Evolutionary conservation across 2,113 vertebrate species (phyloP).

Genomic region (Hiodon tergisus): DNA sequence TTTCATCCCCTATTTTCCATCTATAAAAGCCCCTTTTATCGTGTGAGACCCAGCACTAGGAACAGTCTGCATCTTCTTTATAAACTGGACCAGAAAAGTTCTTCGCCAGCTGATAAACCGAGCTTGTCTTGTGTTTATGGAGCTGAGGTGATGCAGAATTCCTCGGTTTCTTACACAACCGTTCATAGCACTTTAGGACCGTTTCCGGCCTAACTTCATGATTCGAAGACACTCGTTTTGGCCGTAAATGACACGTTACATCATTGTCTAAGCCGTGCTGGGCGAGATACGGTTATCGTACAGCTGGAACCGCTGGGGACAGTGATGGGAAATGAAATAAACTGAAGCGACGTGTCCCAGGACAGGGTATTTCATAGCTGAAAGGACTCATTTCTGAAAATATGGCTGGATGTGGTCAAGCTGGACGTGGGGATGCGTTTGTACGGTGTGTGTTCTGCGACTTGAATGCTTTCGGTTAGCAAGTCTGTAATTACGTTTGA

Average conservation of each 20-base stretch:
- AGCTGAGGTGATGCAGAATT: background rate
- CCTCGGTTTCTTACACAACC: background rate
- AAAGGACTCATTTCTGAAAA: conserved; percentile 35
- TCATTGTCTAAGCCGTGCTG: conserved; percentile 9
- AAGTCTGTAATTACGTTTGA: background rate
- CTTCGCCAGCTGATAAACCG: too few relatives aligned
- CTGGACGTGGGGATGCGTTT: background rate
- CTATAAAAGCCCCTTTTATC: background rate
- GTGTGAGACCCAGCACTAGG: conserved; percentile 7
- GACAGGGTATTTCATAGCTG: conserved; percentile 34
- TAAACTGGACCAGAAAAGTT: background rate
- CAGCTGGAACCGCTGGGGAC: conserved; percentile 9
- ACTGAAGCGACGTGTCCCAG: conserved; percentile 24
- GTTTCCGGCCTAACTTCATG: too few relatives aligned
- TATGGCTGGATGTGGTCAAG: conserved; percentile 5
- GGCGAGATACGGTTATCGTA: conserved; percentile 14
- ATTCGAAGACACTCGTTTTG: background rate
- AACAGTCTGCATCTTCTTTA: background rate
- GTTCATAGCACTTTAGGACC: too few relatives aligned
- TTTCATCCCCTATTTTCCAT: background rate
- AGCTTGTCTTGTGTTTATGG: background rate
- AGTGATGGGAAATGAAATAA: conserved; percentile 18
- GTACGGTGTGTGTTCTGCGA: background rate
- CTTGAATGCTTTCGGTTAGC: conserved; percentile 6
- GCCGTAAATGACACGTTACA: conserved; percentile 1